Conservation (phyloP, 2,888 invertebrate species). For the Heliconius cydno region DNA sequence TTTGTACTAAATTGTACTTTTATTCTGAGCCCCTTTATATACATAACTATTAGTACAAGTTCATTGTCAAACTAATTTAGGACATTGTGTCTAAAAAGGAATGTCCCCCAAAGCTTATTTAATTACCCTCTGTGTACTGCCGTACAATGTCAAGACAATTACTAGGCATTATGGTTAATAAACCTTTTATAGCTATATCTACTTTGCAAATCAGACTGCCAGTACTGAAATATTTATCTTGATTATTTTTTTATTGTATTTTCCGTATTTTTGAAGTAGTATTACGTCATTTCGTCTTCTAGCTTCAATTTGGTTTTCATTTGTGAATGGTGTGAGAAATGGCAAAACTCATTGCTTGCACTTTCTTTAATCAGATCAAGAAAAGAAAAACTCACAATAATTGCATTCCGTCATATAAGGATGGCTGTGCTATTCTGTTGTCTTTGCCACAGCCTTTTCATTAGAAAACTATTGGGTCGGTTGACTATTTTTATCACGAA, state of each 20-base stretch:
- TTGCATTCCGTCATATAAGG: no score
- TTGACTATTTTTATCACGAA: no score
- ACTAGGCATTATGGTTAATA: constrained; percentile 16
- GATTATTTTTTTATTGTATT: not conserved
- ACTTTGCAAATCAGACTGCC: not conserved
- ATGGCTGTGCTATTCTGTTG: no score
- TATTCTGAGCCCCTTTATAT: no score
- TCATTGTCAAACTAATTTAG: constrained; percentile 23
- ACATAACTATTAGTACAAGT: not conserved
- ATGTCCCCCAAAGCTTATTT: constrained; percentile 16
- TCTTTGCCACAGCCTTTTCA: no score
- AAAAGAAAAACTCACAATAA: no score
- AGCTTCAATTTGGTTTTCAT: not conserved
- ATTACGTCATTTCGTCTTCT: not conserved
- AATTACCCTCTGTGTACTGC: constrained; percentile 5
- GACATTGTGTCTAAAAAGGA: constrained; percentile 25
- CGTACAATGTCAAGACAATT: constrained; percentile 16
- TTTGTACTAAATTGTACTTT: no score
- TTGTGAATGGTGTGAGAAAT: not conserved
- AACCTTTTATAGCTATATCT: constrained; percentile 8
- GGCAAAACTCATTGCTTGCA: not conserved
- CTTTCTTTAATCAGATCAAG: no score
- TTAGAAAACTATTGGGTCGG: no score
- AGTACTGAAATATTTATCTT: constrained; percentile 9
- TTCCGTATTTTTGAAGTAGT: not conserved